phyloP scores from a whole-genome alignment of 23 tunicate genomes.

The Halocynthia roretzi region DNA sequence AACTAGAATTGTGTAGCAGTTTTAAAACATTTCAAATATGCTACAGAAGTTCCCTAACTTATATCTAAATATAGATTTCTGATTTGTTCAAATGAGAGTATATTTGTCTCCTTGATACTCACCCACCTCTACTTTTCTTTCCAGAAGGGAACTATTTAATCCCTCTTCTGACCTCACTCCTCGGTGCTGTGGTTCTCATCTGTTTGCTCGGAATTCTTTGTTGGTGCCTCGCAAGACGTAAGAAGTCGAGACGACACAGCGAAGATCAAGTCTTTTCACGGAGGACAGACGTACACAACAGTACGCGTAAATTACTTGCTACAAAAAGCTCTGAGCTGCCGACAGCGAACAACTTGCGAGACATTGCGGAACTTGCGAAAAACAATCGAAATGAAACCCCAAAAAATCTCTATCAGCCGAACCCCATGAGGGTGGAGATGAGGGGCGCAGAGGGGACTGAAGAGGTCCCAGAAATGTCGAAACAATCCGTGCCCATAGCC shows the following conservation, averaged over 20 bases:
- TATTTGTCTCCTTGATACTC: too few relatives aligned
- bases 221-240: constrained; percentile 3
- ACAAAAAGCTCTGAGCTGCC: background rate
- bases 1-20: too few relatives aligned
- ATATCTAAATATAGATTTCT: too few relatives aligned
- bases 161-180: constrained; percentile 5
- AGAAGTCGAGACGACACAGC: background rate
- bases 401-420: background rate
- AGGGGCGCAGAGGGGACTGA: background rate
- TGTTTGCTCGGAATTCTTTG: constrained; percentile 8
- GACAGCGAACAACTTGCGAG: background rate
- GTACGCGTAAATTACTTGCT: too few relatives aligned
- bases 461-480: constrained; percentile 1
- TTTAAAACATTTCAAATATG: too few relatives aligned
- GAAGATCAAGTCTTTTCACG: background rate
- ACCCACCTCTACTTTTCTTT: too few relatives aligned
- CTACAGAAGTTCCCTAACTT: too few relatives aligned
- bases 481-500: background rate
- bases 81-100: too few relatives aligned
- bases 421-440: background rate
- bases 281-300: background rate
- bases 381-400: background rate
- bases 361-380: constrained; percentile 1
- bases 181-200: constrained; percentile 8
- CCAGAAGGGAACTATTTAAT: background rate